These are phyloP conservation scores for Dendrolimus pini DNA, from an alignment of 2,888 invertebrate genomes.

Conservation along the genomic window DNA sequence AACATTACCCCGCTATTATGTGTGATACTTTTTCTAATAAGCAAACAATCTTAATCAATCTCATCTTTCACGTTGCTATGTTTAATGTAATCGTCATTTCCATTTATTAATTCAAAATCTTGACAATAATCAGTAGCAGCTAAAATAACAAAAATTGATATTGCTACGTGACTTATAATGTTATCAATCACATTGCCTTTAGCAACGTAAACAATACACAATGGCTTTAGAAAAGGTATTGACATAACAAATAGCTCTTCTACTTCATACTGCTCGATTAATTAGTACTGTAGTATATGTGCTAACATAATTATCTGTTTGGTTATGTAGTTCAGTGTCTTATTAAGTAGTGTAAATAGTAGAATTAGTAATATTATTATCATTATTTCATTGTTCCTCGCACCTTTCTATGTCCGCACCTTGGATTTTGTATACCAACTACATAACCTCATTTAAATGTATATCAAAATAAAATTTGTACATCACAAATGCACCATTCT, in stretches of 20 bases:
- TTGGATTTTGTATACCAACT: too few species aligned
- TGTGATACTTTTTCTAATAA: constrained; percentile 13
- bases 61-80: neutral
- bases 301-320: neutral
- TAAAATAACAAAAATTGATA: too few species aligned
- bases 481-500: too few species aligned
- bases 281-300: neutral
- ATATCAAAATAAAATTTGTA: too few species aligned
- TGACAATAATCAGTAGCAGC: too few species aligned
- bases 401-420: too few species aligned
- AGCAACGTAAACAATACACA: too few species aligned
- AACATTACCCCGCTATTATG: constrained; percentile 23
- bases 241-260: neutral
- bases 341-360: constrained; percentile 1
- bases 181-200: too few species aligned
- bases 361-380: neutral
- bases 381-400: neutral
- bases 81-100: neutral
- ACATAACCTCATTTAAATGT: too few species aligned
- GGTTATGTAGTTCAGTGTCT: neutral
- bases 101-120: too few species aligned
- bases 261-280: neutral
- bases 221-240: constrained; percentile 1
- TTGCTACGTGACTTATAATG: too few species aligned
- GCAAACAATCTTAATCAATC: constrained; percentile 10